Evolutionary conservation across 2,888 invertebrate genomes (phyloP), one percentile per base, ranked within the genome.

Genomic region (Drosophila merina): DNA sequence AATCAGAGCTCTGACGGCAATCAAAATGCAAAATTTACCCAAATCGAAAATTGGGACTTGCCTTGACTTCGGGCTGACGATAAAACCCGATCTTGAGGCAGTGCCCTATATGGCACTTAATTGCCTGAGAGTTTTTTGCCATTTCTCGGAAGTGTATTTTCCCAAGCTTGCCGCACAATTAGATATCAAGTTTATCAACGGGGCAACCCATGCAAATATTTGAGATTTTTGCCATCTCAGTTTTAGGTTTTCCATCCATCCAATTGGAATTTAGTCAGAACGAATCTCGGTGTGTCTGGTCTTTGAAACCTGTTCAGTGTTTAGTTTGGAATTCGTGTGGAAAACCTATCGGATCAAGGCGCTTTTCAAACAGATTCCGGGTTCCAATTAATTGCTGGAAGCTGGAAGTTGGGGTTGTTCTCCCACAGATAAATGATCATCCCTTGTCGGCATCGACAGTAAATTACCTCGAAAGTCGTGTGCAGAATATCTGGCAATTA

Each of bases 61-160:
- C 36, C 57, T 36, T 33, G 20, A 20, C 20, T 20, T 20, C 20
- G 20, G 20, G 20, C 20, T n/a, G 38, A 31, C 30, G 30, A 47
- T 36, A 33, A 68, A 68, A 69, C 44, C 50, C 54, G 49, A 50
- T 55, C 14, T 38, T 38, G 28, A 42, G 30, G 3, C 40, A 5
- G 26, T 36, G 40, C 3, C 45, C 64, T 25, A 48, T 12, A 33
- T 25, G 33, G 38, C 14, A 62, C 40, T 33, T 59, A 44, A 54
- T 45, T 49, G 38, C 10, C 14, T 36, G 40, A 62, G 47, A 12
- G 10, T 30, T 30, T 55, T 47, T 40, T 28, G 28, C 45, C 6
- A 56, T 56, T 52, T 70, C 62, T 69, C 69, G 50, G 56, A 62
- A 70, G 33, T 36, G 55, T 62, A 47, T 70, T 70, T 70, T 48